Base-by-base conservation (phyloP, 1,140 invertebrate genomes). In the Gryon sp. region DNA sequence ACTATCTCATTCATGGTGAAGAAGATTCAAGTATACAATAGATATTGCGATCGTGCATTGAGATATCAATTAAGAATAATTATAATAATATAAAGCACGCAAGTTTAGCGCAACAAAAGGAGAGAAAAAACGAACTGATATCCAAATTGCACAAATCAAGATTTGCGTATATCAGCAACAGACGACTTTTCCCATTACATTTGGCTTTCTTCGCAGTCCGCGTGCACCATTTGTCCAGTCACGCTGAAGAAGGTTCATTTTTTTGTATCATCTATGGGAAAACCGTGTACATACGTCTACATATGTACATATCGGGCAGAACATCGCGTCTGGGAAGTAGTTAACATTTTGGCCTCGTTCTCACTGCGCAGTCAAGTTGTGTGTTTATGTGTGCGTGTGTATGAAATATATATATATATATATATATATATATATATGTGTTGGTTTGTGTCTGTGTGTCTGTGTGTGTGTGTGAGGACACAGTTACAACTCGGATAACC, bases 291-390 rank as follows among this genome's bases (percentile, higher is more conserved):
- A 70, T 41, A 70, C 52, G 74, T 50, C 28, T 43, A 41, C 24
- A 28, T 60, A 52, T 15, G 46, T 12, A 65, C 53, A 41, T 79
- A 76, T 75, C 60, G 53, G 26, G 60, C 76, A 70, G 70, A 72
- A 79, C 57, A 53, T 62, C 50, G 76, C 57, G 72, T 75, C 78
- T 86, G 83, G 80, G 83, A 86, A 85, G 83, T 82, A 75, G 80
- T 86, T 86, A 86, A 81, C 83, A 86, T 83, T 86, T 85, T 84
- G 84, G 78, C 83, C 83, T 77, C 79, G 65, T 86, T 86, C 83
- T 83, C 80, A 80, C 59, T 65, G 32, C 40, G 36, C n/a, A n/a
- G n/a, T n/a, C n/a, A n/a, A n/a, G n/a, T n/a, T n/a, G n/a, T 28
- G 18, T 38, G 34, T 9, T 28, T 12, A 59, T 34, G 46, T 26